Evolutionary conservation across 2,797 vertebrate species (phyloP).

Genomic region (Percopsis omiscomaycus): DNA sequence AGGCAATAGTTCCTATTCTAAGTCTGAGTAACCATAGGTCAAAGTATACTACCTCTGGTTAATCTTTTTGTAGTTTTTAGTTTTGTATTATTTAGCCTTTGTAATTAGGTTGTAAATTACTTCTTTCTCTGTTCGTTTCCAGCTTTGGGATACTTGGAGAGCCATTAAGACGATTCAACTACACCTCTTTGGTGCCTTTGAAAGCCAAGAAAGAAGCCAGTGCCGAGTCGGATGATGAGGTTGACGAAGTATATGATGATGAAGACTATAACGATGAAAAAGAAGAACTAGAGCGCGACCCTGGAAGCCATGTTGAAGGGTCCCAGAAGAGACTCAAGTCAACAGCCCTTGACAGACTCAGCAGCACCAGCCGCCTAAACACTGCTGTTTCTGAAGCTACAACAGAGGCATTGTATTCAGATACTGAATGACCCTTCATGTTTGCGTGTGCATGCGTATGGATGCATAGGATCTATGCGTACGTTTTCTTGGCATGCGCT

Average conservation of each 20-base stretch:
- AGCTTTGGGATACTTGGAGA: constrained; percentile 80
- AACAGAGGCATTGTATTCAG: constrained; percentile 47
- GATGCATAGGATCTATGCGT: background rate
- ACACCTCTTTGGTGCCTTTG: constrained; percentile 55
- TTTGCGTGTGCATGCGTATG: background rate
- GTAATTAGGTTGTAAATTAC: background rate
- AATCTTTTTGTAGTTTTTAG: background rate
- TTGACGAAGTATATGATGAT: constrained; percentile 35
- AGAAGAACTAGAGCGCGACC: constrained; percentile 17
- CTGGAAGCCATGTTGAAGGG: background rate
- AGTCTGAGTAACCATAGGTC: too few relatives aligned
- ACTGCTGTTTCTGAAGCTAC: constrained; percentile 36
- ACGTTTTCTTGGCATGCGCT: background rate
- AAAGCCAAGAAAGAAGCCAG: constrained; percentile 43
- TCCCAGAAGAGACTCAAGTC: constrained; percentile 22
- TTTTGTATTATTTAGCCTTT: background rate
- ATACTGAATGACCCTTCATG: constrained; percentile 28
- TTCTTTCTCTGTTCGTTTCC: constrained; percentile 2
- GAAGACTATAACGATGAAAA: constrained; percentile 38
- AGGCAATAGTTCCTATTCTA: too few relatives aligned
- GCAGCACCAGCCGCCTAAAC: constrained; percentile 21
- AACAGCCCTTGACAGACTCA: constrained; percentile 11
- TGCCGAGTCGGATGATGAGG: constrained; percentile 38
- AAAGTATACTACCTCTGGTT: background rate
- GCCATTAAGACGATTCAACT: constrained; percentile 69